Conservation (phyloP, 2,888 invertebrate genomes). For the Lasiommata megera region DNA sequence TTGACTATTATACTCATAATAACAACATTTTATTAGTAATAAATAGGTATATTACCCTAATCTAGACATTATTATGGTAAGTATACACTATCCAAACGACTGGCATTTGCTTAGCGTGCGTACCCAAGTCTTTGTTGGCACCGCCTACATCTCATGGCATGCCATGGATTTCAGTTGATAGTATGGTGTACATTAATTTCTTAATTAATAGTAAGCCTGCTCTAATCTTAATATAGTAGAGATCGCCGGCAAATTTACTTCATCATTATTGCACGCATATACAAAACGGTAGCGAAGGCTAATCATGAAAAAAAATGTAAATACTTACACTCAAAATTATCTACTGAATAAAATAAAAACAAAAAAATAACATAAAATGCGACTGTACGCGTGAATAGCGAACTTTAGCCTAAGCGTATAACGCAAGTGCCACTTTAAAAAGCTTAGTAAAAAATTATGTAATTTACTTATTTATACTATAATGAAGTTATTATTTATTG, state of each 20-base stretch:
- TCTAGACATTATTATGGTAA: slow-evolving; percentile 29
- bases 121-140: not conserved
- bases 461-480: not conserved
- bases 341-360: too few relatives aligned
- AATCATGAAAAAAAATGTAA: slow-evolving; percentile 29
- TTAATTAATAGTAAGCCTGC: not conserved
- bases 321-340: slow-evolving; percentile 16
- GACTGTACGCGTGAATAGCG: slow-evolving; percentile 25
- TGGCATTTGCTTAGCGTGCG: not conserved
- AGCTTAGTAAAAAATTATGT: slow-evolving; percentile 20
- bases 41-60: slow-evolving; percentile 33
- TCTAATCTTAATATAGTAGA: not conserved
- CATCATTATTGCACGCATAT: not conserved
- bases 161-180: not conserved
- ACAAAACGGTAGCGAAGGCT: slow-evolving; percentile 31
- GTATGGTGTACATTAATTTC: not conserved
- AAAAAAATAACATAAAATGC: slow-evolving; percentile 26
- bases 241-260: not conserved
- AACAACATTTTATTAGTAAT: slow-evolving; percentile 41
- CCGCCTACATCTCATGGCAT: not conserved
- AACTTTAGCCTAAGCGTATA: slow-evolving; percentile 14
- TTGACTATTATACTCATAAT: slow-evolving; percentile 38
- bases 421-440: slow-evolving; percentile 16
- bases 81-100: not conserved
- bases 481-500: slow-evolving; percentile 1